phyloP scores from a whole-genome alignment of 2,113 vertebrate genomes.

The Mystacornis crossleyi region DNA sequence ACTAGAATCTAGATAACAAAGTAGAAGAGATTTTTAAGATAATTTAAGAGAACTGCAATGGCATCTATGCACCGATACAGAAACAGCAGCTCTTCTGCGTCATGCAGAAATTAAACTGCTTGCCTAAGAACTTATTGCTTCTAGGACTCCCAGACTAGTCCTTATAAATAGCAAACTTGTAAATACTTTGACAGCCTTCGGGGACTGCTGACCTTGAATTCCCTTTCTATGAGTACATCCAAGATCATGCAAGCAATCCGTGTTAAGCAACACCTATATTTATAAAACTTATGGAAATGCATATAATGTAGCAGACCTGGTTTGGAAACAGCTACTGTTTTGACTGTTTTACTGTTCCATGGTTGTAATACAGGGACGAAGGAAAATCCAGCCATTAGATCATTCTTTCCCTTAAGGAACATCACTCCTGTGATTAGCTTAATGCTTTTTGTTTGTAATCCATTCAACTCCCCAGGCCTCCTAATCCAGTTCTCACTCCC shows the following conservation, averaged over 20 bases:
- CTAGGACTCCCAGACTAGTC: slow-evolving; percentile 61
- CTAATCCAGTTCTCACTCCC: slow-evolving; percentile 19
- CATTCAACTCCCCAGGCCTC: neutral
- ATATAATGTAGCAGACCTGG: slow-evolving; percentile 46
- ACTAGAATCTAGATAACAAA: neutral
- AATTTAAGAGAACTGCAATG: slow-evolving; percentile 13
- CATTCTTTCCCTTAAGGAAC: neutral
- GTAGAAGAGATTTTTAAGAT: neutral
- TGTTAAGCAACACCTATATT: slow-evolving; percentile 56
- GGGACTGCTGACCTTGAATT: slow-evolving; percentile 67
- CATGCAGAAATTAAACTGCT: slow-evolving; percentile 40
- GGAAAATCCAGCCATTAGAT: slow-evolving; percentile 10
- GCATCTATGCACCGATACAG: neutral
- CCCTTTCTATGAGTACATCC: slow-evolving; percentile 35
- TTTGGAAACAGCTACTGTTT: slow-evolving; percentile 32
- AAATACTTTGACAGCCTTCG: slow-evolving; percentile 68
- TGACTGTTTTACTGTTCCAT: neutral
- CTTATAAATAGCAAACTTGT: slow-evolving; percentile 74
- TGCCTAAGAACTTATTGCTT: slow-evolving; percentile 49
- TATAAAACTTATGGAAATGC: slow-evolving; percentile 61
- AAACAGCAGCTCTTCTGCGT: neutral
- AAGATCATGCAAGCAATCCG: slow-evolving; percentile 16
- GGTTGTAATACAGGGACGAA: neutral
- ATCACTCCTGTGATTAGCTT: neutral
- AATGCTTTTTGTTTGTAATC: slow-evolving; percentile 35